These are phyloP conservation scores for Eustalomyia histrio DNA, from an alignment of 2,888 invertebrate genomes.

Conservation along the genomic window DNA sequence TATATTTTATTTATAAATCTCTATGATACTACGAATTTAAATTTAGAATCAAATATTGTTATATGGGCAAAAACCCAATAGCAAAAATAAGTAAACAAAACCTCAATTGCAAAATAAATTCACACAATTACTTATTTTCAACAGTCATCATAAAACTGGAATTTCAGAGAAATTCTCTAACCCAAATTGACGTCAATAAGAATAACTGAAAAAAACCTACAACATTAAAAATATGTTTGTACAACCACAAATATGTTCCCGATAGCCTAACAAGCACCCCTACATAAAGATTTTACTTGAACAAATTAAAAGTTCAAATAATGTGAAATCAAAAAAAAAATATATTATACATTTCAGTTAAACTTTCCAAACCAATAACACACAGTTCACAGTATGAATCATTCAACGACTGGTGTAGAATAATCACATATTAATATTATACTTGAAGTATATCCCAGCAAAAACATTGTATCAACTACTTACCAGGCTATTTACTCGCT, in stretches of 20 bases:
- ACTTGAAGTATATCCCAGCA: conserved; percentile 1
- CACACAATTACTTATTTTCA: conserved; percentile 18
- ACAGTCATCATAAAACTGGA: conserved; percentile 39
- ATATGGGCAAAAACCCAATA: neutral
- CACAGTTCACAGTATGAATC: conserved; percentile 36
- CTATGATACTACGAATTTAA: conserved; percentile 14
- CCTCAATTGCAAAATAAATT: conserved; percentile 7
- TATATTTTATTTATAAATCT: conserved; percentile 31
- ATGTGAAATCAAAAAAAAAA: conserved; percentile 24
- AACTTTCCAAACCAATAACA: conserved; percentile 20
- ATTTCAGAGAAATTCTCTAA: conserved; percentile 56
- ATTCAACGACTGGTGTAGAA: neutral
- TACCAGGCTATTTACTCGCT: too few relatives aligned
- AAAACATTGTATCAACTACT: too few relatives aligned
- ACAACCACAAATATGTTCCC: conserved; percentile 22
- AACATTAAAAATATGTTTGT: conserved; percentile 12
- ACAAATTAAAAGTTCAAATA: neutral
- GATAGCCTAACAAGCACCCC: neutral
- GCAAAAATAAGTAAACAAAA: conserved; percentile 8
- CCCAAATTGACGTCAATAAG: conserved; percentile 56
- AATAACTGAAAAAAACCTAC: neutral
- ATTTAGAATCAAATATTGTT: conserved; percentile 4
- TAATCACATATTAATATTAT: too few relatives aligned
- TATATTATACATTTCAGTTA: neutral
- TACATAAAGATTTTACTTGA: neutral